phyloP scores from a whole-genome alignment of 2,113 vertebrate genomes.

The Lepus europaeus region DNA sequence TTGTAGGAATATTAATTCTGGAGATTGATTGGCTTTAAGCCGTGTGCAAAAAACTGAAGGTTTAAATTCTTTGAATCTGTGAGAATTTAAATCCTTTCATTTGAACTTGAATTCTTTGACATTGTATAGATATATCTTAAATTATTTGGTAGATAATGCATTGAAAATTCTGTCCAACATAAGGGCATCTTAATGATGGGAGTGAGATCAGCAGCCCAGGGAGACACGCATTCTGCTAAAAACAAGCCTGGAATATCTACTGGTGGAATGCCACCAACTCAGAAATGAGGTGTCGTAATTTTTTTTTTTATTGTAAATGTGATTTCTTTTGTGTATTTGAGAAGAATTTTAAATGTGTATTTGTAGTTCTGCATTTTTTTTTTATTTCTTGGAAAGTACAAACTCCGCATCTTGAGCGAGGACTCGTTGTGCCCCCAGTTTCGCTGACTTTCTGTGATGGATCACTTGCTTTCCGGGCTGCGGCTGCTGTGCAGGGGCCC shows the following conservation, averaged over 20 bases:
- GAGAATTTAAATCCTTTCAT: background rate
- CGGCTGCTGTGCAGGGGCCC: background rate
- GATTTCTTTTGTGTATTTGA: background rate
- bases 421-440: background rate
- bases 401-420: conserved; percentile 5
- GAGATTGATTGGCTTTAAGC: background rate
- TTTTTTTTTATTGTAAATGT: background rate
- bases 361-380: conserved; percentile 46
- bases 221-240: background rate
- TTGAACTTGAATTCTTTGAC: background rate
- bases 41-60: background rate
- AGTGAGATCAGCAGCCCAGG: background rate
- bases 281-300: background rate
- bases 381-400: background rate
- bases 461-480: background rate
- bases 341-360: background rate
- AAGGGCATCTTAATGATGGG: background rate
- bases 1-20: background rate
- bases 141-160: background rate
- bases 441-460: background rate
- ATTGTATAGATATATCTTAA: background rate
- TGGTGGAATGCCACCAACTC: background rate
- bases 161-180: background rate
- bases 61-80: background rate
- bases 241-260: background rate